Base-by-base conservation (phyloP, 1,140 invertebrate genomes). In the Lepidurus couesii region DNA sequence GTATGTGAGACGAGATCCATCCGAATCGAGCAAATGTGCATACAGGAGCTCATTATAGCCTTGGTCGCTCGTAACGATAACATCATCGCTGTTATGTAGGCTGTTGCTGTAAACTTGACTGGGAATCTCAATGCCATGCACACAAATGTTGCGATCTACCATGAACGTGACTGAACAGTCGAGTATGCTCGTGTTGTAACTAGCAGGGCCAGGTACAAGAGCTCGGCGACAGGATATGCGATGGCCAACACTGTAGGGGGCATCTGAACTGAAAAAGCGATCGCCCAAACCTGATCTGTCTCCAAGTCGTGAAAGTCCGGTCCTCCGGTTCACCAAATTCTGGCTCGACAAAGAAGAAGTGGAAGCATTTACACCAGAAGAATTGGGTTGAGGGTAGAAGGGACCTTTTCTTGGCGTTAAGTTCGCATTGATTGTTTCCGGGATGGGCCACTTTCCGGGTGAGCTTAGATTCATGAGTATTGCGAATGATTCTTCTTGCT, bases 401-500 rank as follows among this genome's bases (percentile, higher is more conserved):
- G 42, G 42, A n/a, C 34, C 76, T 9, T 47, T 34, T 42, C 74
- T n/a, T 9, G 13, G 16, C 0, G 53, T 13, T 65, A 11, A 65
- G 53, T 21, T 65, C 7, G 34, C 24, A 26, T 75, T 87, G 84
- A 93, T 92, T 8, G 90, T 90, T 75, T 88, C 86, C 0, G 92
- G 92, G 88, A 93, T 89, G 10, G 90, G 85, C 78, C 88, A 87
- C 42, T 81, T 83, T 75, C 89, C 89, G 8, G 91, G 91, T 2
- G 91, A 89, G 21, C 82, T 82, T 79, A 93, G 92, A 83, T 93
- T 93, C 89, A 94, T 92, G 0, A 94, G 85, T 74, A 95, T 90
- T 1, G 91, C 89, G 81, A 93, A 90, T n/a, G 91, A 90, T 84
- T 95, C 93, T 13, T 91, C 87, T 83, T 83, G 89, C 0, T 89